These are phyloP conservation scores for Lomographa bimaculata DNA, from an alignment of 2,888 invertebrate genomes.

Conservation along the genomic window DNA sequence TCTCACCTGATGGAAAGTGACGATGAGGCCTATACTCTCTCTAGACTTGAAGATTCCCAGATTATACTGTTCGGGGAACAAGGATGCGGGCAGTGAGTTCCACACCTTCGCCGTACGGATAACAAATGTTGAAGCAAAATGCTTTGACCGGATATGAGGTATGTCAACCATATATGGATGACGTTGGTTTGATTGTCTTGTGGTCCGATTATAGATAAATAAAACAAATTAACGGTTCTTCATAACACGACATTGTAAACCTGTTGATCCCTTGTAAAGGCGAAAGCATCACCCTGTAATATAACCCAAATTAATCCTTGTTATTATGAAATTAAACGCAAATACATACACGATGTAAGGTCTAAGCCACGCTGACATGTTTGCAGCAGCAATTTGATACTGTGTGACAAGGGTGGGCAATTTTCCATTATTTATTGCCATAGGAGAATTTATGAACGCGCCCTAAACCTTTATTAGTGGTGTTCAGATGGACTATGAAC, in stretches of 20 bases:
- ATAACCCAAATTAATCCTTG: conserved; percentile 31
- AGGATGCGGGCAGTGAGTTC: no score
- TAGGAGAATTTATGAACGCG: conserved; percentile 61
- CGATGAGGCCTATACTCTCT: no score
- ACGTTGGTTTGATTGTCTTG: no score
- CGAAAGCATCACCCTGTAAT: conserved; percentile 10
- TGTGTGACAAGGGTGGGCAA: conserved; percentile 70
- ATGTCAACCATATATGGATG: no score
- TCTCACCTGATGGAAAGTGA: no score
- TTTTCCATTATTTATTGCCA: conserved; percentile 72
- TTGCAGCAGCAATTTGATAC: conserved; percentile 64
- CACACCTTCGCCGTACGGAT: no score
- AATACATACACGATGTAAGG: conserved; percentile 23
- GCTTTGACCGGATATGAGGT: no score
- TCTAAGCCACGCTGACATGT: conserved; percentile 43
- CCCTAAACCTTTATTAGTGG: conserved; percentile 58
- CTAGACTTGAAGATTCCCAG: no score
- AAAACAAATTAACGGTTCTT: conserved; percentile 1
- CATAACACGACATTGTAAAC: conserved; percentile 17
- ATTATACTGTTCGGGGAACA: no score
- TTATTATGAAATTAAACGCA: conserved; percentile 29
- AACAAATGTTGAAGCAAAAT: no score
- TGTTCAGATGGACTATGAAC: conserved; percentile 32
- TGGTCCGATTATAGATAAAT: no score
- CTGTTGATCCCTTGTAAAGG: conserved; percentile 26